These are phyloP conservation scores for Pseudopipra pipra DNA, from an alignment of 2,113 vertebrate species.

Conservation along the genomic window DNA sequence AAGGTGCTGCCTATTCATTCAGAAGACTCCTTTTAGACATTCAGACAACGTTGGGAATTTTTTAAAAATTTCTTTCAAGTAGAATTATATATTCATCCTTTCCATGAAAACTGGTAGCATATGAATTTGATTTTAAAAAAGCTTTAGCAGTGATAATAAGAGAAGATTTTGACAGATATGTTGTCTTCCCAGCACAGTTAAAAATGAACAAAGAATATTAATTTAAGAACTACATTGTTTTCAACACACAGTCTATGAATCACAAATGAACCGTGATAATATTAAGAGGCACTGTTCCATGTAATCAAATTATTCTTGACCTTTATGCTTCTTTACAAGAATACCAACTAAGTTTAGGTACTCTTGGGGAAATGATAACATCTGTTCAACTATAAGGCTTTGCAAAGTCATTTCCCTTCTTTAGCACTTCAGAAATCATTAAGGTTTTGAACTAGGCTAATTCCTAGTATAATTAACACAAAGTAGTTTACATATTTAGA, in stretches of 20 bases:
- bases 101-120: not conserved
- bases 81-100: not conserved
- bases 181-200: not conserved
- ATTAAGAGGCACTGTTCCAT: constrained; percentile 12
- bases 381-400: constrained; percentile 8
- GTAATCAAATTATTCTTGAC: constrained; percentile 59
- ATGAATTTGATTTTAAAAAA: constrained; percentile 3
- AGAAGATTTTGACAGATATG: not conserved
- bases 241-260: constrained; percentile 36
- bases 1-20: not conserved
- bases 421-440: not conserved
- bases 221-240: constrained; percentile 54
- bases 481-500: not conserved
- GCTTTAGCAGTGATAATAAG: not conserved
- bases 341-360: not conserved
- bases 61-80: not conserved
- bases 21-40: not conserved
- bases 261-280: constrained; percentile 32
- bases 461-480: not conserved
- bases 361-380: constrained; percentile 14
- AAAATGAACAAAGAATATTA: constrained; percentile 48
- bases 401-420: constrained; percentile 11
- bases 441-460: not conserved
- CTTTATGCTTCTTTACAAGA: constrained; percentile 37
- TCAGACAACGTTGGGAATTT: not conserved